Conservation (phyloP, 2,888 invertebrate genomes). For the Drosophila leonis region DNA sequence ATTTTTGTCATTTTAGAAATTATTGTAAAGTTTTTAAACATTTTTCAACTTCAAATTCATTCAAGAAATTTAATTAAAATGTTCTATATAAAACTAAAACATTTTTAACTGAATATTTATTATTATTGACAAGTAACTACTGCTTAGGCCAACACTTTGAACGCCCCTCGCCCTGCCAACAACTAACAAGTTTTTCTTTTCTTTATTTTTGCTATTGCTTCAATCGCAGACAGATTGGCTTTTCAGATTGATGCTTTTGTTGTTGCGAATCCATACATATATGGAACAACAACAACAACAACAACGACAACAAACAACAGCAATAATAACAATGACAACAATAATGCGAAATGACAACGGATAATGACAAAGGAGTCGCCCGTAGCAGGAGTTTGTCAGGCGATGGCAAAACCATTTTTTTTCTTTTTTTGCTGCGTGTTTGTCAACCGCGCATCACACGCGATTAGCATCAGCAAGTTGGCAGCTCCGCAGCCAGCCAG, state of each 20-base stretch:
- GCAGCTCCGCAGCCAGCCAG: constrained; percentile 15
- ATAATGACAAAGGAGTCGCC: constrained; percentile 60
- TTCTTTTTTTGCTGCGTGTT: not conserved
- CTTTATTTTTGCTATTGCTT: constrained; percentile 17
- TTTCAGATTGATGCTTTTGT: constrained; percentile 55
- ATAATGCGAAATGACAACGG: constrained; percentile 59
- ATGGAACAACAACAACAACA: constrained; percentile 32
- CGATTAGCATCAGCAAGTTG: constrained; percentile 66
- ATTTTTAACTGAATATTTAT: no score
- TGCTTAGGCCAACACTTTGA: not conserved
- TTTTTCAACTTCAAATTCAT: not conserved
- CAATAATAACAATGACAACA: constrained; percentile 46
- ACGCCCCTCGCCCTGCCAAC: constrained; percentile 42
- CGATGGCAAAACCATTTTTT: constrained; percentile 19
- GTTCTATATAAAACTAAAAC: no score
- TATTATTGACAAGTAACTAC: no score
- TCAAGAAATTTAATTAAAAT: no score
- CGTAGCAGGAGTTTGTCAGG: constrained; percentile 16
- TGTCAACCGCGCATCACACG: constrained; percentile 46
- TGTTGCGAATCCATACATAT: constrained; percentile 37
- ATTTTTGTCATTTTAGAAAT: not conserved
- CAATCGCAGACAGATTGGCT: constrained; percentile 60
- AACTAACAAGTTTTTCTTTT: constrained; percentile 38
- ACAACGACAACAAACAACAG: constrained; percentile 27
- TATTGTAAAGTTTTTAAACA: not conserved